Percentiles rank a stretch among this genome's conserved stretches.
These are phyloP conservation scores for Platycheirus rosarum DNA, from an alignment of 2,888 invertebrate species.

Conservation along the genomic window DNA sequence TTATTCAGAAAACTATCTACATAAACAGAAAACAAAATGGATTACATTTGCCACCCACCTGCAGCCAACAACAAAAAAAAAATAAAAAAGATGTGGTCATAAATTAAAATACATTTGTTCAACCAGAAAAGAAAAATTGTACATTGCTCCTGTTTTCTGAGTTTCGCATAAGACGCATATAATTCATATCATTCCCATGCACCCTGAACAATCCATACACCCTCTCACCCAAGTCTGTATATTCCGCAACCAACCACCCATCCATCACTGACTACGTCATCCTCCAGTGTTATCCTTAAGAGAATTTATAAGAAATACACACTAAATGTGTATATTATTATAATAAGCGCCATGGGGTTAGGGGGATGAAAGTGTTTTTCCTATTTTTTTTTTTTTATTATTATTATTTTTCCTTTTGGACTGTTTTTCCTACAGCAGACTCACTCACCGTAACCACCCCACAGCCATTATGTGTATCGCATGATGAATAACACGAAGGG, in stretches of 20 bases:
- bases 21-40: no score
- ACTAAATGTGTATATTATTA: conserved; percentile 66
- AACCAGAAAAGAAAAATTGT: conserved; percentile 64
- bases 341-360: conserved; percentile 63
- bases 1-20: no score
- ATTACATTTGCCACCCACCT: neutral
- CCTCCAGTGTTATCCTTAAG: conserved; percentile 26
- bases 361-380: conserved; percentile 50
- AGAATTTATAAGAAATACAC: conserved; percentile 48
- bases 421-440: neutral
- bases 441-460: conserved; percentile 22
- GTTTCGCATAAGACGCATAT: conserved; percentile 59
- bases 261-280: conserved; percentile 28
- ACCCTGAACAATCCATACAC: neutral
- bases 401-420: conserved; percentile 18
- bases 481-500: conserved; percentile 73
- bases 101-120: conserved; percentile 55
- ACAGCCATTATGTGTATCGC: conserved; percentile 71
- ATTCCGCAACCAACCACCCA: neutral
- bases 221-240: neutral
- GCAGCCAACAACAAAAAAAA: neutral
- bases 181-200: conserved; percentile 1
- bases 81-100: conserved; percentile 41
- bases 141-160: conserved; percentile 34
- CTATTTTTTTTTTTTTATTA: conserved; percentile 8